Base-by-base conservation (phyloP, 2,113 vertebrate genomes). In the Colius striatus region DNA sequence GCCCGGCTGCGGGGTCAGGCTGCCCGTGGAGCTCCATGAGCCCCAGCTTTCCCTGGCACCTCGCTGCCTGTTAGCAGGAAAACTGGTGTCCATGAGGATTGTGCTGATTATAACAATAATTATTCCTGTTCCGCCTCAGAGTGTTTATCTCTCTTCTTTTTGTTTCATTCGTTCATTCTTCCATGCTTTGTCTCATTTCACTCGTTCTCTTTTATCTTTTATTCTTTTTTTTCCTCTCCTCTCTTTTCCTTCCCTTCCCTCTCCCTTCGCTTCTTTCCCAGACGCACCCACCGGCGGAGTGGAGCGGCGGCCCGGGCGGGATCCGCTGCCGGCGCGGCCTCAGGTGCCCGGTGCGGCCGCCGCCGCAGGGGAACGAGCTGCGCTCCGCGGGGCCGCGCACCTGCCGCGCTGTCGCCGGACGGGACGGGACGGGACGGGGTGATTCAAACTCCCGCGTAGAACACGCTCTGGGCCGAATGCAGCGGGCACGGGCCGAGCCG, bases 11-110 rank as follows among this genome's bases (percentile, higher is more conserved):
- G 38, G 38, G 38, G 38, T 41, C 38, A 41, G 38, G 38, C 38
- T 41, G 38, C 38, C 71, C 36, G 0, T 7, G 4, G 47, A 83
- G 34, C 30, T 34, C 53, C 73, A 25, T 2, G 0, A 53, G n/a
- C 29, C 60, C 27, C 43, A n/a, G 22, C 36, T 51, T 67, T 76
- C 75, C 66, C 50, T 19, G 54, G 50, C 16, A 0, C 10, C 3
- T 55, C 48, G 19, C 15, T 72, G 38, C 41, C 45, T 61, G 3
- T 32, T 60, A 47, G 47, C 26, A 23, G 65, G 45, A 55, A 74
- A 63, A 62, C 23, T 41, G 54, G 23, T 74, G 8, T 66, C 84
- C 36, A 9, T 19, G 60, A 58, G 13, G 9, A 23, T 48, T 50
- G 23, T 66, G 30, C 60, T 86, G n/a, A 7, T 53, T 83, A 2